Base-by-base conservation (phyloP, 2,797 vertebrate species). In the Zalophus californianus region DNA sequence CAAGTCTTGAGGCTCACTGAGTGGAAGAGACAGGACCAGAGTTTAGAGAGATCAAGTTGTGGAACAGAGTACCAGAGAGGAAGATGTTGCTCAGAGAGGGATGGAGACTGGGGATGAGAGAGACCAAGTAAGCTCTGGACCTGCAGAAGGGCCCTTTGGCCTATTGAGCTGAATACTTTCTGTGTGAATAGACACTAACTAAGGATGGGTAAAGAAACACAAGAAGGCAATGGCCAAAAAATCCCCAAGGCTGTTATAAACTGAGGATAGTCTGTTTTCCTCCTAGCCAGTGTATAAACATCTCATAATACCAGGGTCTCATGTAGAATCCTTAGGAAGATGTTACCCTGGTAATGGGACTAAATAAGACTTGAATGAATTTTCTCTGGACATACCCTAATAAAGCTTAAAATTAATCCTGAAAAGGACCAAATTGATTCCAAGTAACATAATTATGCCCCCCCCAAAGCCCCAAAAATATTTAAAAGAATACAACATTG, bases 301-400 rank as follows among this genome's bases (percentile, higher is more conserved):
- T 12, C 7, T 60, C 1, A 3, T 38, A 77, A 20, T 66, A 66
- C 27, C 10, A 38, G 35, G 15, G 16, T 9, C 21, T 91, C 3
- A 18, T 29, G 15, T 35, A 60, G 11, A 90, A 52, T 54, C 5
- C 29, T 20, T 29, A n/a, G 66, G 88, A 41, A 23, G 10, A 2
- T 64, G 21, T n/a, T 82, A 18, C 5, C 2, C 23, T 35, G 5
- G 1, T 32, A 44, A 0, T 77, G n/a, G 15, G 0, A 4, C 11
- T 64, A 64, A 91, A 72, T 32, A 38, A 73, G 0, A 0, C 20
- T 7, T 38, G n/a, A 44, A 64, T 80, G 79, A 80, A 10, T 9
- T 50, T n/a, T 91, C 16, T 54, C 8, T 64, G 41, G 2, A 27
- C 2, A 44, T 21, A 5, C 1, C 10, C 12, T 32, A 8, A n/a